Evolutionary conservation across 2,113 vertebrate genomes (phyloP), one percentile per base, ranked within the genome.

Genomic region (Alectura lathami): DNA sequence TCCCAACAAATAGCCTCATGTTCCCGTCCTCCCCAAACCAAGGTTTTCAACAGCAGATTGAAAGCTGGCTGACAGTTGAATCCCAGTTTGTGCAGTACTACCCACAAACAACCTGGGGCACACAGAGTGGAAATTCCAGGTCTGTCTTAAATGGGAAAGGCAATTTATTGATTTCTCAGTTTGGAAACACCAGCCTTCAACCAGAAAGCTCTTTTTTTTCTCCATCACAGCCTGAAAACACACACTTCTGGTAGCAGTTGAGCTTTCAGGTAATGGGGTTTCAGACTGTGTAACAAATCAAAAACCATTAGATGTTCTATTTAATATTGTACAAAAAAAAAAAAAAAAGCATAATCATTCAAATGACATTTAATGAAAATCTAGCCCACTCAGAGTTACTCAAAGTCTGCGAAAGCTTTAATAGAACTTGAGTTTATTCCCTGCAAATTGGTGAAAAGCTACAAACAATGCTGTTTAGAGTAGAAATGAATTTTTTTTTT

Each of bases 271-370:
- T 94, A 86, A 92, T 67, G 83, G 93, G 60, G 80, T 56, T 93
- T 90, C 68, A 75, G 91, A 76, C 88, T 89, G 70, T 54, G 83
- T 68, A 90, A 77, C 80, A 64, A 94, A 92, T 84, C 83, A 95
- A 92, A 96, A 83, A 38, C 40, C 80, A 59, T 91, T 92, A 94
- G 93, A 90, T 48, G 26, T 13, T 86, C 59, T 81, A 92, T 45
- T 78, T 83, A 88, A 86, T 64, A 94, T 8, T 50, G 57, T 67
- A 85, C 83, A 47, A 51, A 96, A 42, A 90, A 91, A 92, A 79
- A 96, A 42, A 90, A 91, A 92, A 79, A 64, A 17, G 38, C 15
- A 34, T 32, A 86, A 53, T 43, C 23, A 72, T 93, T 90, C 34
- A 90, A 91, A 93, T 64, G 36, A 94, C 91, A 17, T 88, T 91